phyloP scores from a whole-genome alignment of 2,797 vertebrate genomes.

The Pseudomugil tenellus region DNA sequence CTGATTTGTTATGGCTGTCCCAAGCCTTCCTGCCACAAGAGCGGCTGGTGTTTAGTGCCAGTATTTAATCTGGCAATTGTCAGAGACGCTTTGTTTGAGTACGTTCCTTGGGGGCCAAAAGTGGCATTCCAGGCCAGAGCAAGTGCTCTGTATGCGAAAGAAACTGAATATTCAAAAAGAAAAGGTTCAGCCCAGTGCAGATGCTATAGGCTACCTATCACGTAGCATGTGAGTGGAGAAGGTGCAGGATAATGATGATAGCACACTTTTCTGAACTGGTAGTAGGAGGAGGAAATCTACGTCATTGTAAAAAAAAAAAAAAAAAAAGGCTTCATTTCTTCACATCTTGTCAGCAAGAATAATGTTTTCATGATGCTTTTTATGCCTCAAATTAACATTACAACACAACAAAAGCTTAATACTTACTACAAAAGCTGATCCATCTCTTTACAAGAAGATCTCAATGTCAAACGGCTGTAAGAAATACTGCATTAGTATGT shows the following conservation, averaged over 20 bases:
- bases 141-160: slow-evolving; percentile 69
- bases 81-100: slow-evolving; percentile 64
- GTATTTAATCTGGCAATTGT: slow-evolving; percentile 75
- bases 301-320: not conserved
- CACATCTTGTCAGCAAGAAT: not conserved
- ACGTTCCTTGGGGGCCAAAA: slow-evolving; percentile 60
- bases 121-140: slow-evolving; percentile 67
- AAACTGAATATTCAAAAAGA: slow-evolving; percentile 69
- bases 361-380: not conserved
- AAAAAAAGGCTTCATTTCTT: not conserved
- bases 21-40: slow-evolving; percentile 64
- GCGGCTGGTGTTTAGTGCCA: slow-evolving; percentile 66
- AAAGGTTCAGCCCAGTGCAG: slow-evolving; percentile 27
- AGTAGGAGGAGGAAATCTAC: not conserved
- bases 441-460: not conserved
- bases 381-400: not conserved
- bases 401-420: not conserved
- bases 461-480: not conserved
- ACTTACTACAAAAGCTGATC: not conserved
- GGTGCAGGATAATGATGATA: slow-evolving; percentile 5
- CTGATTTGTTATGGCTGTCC: slow-evolving; percentile 72
- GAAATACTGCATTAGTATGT: not conserved
- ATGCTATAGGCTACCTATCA: slow-evolving; percentile 28
- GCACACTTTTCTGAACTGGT: not conserved
- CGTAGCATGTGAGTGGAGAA: not conserved